A percentile compares a stretch with the other conserved stretches of the same genome.
phyloP scores from a whole-genome alignment of 2,888 invertebrate genomes.

The Crossocerus cetratus region DNA sequence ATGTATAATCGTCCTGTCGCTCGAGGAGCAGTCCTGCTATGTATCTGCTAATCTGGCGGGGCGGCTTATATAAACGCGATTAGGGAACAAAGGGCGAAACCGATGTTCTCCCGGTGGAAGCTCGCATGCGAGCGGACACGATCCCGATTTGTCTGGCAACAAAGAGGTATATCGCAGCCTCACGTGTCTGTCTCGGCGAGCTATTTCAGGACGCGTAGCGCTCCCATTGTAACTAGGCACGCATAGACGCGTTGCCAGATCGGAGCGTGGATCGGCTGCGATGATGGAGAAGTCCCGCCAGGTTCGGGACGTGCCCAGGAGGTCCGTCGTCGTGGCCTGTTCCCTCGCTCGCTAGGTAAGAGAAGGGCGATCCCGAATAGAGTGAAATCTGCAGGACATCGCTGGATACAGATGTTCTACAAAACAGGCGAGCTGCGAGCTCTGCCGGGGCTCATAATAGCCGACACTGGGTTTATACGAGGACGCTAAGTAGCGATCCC shows the following conservation, averaged over 20 bases:
- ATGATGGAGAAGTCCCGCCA: slow-evolving; percentile 22
- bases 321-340: slow-evolving; percentile 17
- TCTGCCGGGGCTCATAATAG: slow-evolving; percentile 66
- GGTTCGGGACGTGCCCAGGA: slow-evolving; percentile 30
- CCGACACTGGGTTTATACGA: slow-evolving; percentile 65
- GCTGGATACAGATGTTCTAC: slow-evolving; percentile 74
- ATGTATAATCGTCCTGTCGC: slow-evolving; percentile 10
- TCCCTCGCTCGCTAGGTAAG: slow-evolving; percentile 13
- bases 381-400: slow-evolving; percentile 55
- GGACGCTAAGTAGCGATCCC: slow-evolving; percentile 76
- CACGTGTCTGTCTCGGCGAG: slow-evolving; percentile 8
- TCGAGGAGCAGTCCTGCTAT: slow-evolving; percentile 8
- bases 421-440: slow-evolving; percentile 69
- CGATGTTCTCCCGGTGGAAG: slow-evolving; percentile 10
- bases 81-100: slow-evolving; percentile 21
- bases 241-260: slow-evolving; percentile 20
- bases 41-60: not conserved
- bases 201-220: slow-evolving; percentile 39
- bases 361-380: slow-evolving; percentile 16
- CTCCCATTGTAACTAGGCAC: slow-evolving; percentile 41
- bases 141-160: slow-evolving; percentile 51
- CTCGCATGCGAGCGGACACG: slow-evolving; percentile 13
- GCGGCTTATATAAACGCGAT: slow-evolving; percentile 30
- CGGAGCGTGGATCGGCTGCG: slow-evolving; percentile 21
- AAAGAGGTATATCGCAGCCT: slow-evolving; percentile 22